Evolutionary conservation across 2,888 invertebrate species (phyloP).

Genomic region (Cantharis rustica): DNA sequence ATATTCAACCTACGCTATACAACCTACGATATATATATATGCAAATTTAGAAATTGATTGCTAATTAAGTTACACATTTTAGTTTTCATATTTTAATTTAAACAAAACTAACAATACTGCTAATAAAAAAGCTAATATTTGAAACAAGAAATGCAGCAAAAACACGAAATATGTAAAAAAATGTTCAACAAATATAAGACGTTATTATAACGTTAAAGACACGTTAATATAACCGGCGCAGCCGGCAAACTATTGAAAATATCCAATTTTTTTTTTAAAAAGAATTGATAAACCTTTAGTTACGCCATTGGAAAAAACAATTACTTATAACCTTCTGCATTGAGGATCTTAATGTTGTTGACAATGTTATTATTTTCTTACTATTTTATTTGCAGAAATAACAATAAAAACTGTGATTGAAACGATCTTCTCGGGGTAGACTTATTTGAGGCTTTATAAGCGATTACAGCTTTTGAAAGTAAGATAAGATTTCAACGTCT

Average conservation of each 20-base stretch:
- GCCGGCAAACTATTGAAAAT: too few species aligned
- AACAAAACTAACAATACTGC: not conserved
- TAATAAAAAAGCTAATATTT: too few species aligned
- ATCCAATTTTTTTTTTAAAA: too few species aligned
- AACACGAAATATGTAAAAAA: too few species aligned
- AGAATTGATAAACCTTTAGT: not conserved
- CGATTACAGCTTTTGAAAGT: not conserved
- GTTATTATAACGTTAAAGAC: too few species aligned
- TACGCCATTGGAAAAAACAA: not conserved
- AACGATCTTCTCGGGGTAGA: not conserved
- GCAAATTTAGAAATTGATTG: not conserved
- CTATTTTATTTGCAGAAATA: not conserved
- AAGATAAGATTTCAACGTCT: not conserved
- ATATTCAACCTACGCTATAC: not conserved
- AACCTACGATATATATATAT: not conserved
- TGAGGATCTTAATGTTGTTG: not conserved
- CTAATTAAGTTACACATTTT: not conserved
- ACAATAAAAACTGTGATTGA: not conserved
- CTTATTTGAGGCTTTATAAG: not conserved
- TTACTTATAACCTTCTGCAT: not conserved
- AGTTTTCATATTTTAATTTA: not conserved
- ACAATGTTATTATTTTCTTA: not conserved
- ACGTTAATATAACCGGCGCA: too few species aligned
- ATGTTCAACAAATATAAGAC: too few species aligned
- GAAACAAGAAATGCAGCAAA: too few species aligned